Evolutionary conservation across 1,140 invertebrate genomes (phyloP).

Genomic region (Zaprionus ornatus): DNA sequence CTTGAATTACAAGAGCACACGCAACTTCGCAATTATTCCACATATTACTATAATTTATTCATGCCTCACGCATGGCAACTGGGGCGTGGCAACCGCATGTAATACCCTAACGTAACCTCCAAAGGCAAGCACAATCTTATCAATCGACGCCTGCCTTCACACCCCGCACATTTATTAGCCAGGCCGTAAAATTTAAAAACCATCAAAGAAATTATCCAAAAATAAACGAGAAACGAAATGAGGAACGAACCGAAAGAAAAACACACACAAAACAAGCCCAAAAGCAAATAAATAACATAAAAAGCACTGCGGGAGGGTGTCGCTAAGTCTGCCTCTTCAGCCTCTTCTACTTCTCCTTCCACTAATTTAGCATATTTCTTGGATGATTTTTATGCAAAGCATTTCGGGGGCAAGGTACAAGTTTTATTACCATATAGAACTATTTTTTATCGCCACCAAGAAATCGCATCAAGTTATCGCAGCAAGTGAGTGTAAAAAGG

Average conservation of each 20-base stretch:
- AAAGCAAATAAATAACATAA: constrained; percentile 13
- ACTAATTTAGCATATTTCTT: constrained; percentile 34
- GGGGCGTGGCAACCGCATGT: neutral
- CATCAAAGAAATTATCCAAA: constrained; percentile 58
- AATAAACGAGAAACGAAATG: constrained; percentile 21
- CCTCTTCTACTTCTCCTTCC: neutral
- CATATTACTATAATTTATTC: neutral
- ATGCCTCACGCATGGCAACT: neutral
- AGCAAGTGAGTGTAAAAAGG: neutral
- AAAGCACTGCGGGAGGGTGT: neutral
- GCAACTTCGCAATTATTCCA: neutral
- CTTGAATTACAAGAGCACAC: neutral
- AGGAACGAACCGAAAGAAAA: constrained; percentile 15
- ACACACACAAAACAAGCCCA: constrained; percentile 10
- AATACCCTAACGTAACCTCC: neutral
- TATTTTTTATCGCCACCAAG: constrained; percentile 69
- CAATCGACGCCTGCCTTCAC: constrained; percentile 48
- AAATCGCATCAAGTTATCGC: constrained; percentile 44
- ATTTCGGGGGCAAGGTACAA: constrained; percentile 34
- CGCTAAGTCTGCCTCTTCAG: neutral
- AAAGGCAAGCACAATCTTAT: constrained; percentile 20
- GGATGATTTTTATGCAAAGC: constrained; percentile 51
- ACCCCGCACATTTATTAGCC: constrained; percentile 30
- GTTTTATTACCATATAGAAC: constrained; percentile 79
- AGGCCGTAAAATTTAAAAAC: constrained; percentile 72